phyloP scores from a whole-genome alignment of 2,888 invertebrate genomes.

The Anthophora plumipes region DNA sequence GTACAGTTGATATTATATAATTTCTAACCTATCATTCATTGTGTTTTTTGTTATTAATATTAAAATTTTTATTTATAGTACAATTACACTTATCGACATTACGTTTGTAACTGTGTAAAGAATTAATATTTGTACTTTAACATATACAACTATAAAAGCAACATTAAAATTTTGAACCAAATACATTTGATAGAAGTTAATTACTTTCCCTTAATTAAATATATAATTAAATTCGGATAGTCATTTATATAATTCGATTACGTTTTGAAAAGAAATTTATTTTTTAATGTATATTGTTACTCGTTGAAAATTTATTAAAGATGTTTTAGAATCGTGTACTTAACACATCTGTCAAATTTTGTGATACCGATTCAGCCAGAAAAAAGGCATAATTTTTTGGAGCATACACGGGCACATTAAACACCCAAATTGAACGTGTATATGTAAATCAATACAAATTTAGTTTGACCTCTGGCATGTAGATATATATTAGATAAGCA shows the following conservation, averaged over 20 bases:
- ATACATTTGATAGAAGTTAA: background rate
- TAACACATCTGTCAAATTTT: background rate
- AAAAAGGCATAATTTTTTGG: background rate
- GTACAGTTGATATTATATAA: constrained; percentile 70
- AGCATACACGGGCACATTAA: background rate
- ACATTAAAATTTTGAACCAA: background rate
- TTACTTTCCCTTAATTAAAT: constrained; percentile 11
- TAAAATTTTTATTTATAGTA: background rate
- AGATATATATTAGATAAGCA: constrained; percentile 23
- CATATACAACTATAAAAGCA: background rate
- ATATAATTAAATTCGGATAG: constrained; percentile 6
- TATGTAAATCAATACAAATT: constrained; percentile 17
- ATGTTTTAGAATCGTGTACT: background rate
- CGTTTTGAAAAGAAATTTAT: background rate
- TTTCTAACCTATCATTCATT: constrained; percentile 70
- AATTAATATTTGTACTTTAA: background rate
- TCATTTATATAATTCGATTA: constrained; percentile 15
- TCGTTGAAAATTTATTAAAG: background rate
- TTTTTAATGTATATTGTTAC: background rate
- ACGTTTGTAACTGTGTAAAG: background rate
- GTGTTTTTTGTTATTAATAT: background rate
- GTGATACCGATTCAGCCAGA: background rate
- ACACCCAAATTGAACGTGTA: background rate
- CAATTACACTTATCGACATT: background rate
- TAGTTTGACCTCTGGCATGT: constrained; percentile 35